Evolutionary conservation across 2,888 invertebrate genomes (phyloP), one percentile per base, ranked within the genome.

Genomic region (Drosophila histrio): DNA sequence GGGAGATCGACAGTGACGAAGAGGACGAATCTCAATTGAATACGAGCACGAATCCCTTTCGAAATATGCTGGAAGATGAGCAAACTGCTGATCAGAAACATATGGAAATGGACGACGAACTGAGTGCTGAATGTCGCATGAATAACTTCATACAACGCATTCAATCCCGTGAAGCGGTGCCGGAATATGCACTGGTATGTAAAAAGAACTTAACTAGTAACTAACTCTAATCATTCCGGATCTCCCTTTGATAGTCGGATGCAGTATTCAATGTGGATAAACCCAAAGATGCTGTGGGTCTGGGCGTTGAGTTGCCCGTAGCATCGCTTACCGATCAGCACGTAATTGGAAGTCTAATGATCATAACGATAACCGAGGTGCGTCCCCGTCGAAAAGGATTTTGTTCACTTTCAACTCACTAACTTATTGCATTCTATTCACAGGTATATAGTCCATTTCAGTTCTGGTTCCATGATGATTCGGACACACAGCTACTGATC

Each of bases 361-460:
- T 26, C 17, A 11, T 44, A 0, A 5, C 17, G 17, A 17, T 44
- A n/a, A 28, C n/a, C n/a, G 44, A 28, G 44, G 44, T 44, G 26
- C 5, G 26, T 17, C 0, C 1, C 8, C 1, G 4, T 26, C 11
- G 1, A 41, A 24, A 8, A 19, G 7, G 11, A 1, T 17, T 17
- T 8, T 13, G 7, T 0, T 36, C 4, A 11, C 9, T 11, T 8
- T 19, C 17, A 7, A 15, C n/a, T n/a, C 6, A 19, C 11, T 1
- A 6, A 6, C 13, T 41, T 9, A 22, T 41, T 22, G 7, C 13
- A 24, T 43, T 8, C 15, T 5, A 2, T 44, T n/a, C 17, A 3
- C 28, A 44, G 44, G 44, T 44, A 7, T 44, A 44, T 28, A 44
- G 44, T 28, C 44, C 44, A 28, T 44, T 44, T 19, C 44, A 44